phyloP scores from a whole-genome alignment of 2,113 vertebrate genomes.

The Dicerorhinus sumatrensis region DNA sequence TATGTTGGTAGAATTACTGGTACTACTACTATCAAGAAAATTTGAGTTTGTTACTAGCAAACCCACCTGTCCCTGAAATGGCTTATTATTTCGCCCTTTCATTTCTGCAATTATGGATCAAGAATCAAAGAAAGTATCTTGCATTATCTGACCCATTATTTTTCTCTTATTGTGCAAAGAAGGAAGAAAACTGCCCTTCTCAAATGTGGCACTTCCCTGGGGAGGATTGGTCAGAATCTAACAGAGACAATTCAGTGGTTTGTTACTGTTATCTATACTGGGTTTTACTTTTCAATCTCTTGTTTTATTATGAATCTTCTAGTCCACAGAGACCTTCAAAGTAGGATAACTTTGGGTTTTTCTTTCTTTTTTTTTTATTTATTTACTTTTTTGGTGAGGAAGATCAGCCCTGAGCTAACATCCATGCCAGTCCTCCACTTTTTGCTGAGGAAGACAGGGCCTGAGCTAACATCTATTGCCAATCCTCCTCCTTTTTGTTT shows the following conservation, averaged over 20 bases:
- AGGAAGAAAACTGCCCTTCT: neutral
- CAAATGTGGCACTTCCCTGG: neutral
- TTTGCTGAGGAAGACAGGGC: no score
- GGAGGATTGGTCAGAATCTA: neutral
- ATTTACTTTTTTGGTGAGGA: no score
- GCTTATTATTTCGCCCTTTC: neutral
- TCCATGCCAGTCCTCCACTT: no score
- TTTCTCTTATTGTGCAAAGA: neutral
- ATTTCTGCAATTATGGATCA: conserved; percentile 39
- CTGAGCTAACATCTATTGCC: no score
- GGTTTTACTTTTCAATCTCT: neutral
- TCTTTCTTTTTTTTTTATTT: neutral
- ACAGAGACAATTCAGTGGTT: neutral
- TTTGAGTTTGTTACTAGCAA: conserved; percentile 43
- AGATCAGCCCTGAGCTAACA: no score
- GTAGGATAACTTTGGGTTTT: neutral
- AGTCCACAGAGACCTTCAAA: conserved; percentile 22
- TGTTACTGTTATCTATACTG: neutral
- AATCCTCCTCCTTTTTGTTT: no score
- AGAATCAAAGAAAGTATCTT: neutral
- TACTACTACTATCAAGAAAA: conserved; percentile 6
- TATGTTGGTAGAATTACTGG: conserved; percentile 53
- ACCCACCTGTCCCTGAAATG: conserved; percentile 29
- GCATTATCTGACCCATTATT: neutral
- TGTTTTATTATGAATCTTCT: conserved; percentile 5